Evolutionary conservation across 2,113 vertebrate genomes (phyloP).

Genomic region (Apodemus speciosus): DNA sequence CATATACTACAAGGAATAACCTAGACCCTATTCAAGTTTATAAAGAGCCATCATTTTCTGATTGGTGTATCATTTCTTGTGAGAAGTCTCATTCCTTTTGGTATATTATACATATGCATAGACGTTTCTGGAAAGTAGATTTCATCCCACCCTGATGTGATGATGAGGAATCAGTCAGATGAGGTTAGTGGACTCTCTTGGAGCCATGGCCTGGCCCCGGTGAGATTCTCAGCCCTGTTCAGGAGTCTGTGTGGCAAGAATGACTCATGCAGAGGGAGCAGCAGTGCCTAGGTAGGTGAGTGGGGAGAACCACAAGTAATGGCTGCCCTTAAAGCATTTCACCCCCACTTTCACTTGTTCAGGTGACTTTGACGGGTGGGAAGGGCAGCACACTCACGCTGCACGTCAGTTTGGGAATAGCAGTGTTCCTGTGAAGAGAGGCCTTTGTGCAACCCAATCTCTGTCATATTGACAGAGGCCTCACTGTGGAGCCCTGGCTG

Average conservation of each 20-base stretch:
- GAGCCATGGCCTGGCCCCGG: background rate
- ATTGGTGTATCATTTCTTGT: slow-evolving; percentile 41
- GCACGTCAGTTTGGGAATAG: background rate
- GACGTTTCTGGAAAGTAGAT: slow-evolving; percentile 37
- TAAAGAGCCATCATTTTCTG: slow-evolving; percentile 66
- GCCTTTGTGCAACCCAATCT: background rate
- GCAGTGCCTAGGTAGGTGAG: background rate
- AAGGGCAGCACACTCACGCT: background rate
- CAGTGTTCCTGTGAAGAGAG: background rate
- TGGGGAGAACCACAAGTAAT: background rate
- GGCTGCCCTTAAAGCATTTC: background rate
- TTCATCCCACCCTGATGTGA: background rate
- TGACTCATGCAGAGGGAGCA: background rate
- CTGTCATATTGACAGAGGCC: background rate
- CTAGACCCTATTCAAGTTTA: slow-evolving; percentile 26
- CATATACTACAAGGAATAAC: background rate
- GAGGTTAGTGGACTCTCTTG: background rate
- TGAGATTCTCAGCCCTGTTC: background rate
- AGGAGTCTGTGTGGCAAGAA: background rate
- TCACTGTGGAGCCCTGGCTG: background rate
- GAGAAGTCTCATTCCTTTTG: slow-evolving; percentile 27
- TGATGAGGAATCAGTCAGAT: background rate
- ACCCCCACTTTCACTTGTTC: background rate
- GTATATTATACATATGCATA: background rate
- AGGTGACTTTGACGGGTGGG: background rate